Conservation (phyloP, 1,140 invertebrate species). For the Drosophila kepulauana region DNA sequence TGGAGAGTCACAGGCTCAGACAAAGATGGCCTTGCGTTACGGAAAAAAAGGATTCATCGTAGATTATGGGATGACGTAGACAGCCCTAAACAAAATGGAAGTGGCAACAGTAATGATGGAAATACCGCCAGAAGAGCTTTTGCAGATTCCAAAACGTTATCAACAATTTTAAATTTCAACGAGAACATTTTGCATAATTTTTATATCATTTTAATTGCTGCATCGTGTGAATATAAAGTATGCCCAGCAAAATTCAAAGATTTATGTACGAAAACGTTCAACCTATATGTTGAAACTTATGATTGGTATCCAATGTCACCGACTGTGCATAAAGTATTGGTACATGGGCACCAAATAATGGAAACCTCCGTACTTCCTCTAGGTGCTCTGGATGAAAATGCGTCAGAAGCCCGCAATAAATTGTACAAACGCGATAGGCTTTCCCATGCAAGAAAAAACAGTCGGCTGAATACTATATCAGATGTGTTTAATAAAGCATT, state of each 20-base stretch:
- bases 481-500: conserved; percentile 6
- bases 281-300: background rate
- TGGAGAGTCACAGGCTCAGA: conserved; percentile 15
- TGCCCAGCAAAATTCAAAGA: background rate
- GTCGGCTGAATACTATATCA: background rate
- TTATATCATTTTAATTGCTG: background rate
- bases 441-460: background rate
- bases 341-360: no score
- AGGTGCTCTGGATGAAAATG: background rate
- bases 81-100: conserved; percentile 4
- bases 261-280: background rate
- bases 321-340: no score
- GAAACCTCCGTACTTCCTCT: background rate
- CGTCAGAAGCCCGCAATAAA: background rate
- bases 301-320: no score
- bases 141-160: background rate
- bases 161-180: background rate
- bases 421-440: no score
- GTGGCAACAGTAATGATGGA: conserved; percentile 1
- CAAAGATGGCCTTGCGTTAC: no score
- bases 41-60: no score
- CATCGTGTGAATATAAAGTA: background rate
- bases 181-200: background rate
- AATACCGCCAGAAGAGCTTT: conserved; percentile 6
- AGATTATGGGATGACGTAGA: background rate